phyloP scores from a whole-genome alignment of 1,140 invertebrate genomes.

The Papilio glaucus region DNA sequence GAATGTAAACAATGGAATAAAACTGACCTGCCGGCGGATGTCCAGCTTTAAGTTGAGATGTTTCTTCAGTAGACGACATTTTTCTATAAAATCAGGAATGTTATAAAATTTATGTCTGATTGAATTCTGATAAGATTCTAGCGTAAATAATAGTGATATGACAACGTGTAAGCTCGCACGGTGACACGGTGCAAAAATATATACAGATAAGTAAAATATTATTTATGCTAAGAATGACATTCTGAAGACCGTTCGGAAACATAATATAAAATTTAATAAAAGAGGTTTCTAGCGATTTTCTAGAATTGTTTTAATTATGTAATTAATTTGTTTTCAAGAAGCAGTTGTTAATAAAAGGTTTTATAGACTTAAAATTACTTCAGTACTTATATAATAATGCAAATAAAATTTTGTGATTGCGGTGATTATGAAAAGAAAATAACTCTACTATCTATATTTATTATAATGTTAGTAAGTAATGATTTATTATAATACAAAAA shows the following conservation, averaged over 20 bases:
- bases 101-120: constrained; percentile 40
- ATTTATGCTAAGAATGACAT: constrained; percentile 28
- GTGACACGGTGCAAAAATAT: constrained; percentile 50
- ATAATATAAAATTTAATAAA: background rate
- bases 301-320: background rate
- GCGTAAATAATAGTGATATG: constrained; percentile 59
- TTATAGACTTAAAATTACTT: no score
- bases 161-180: constrained; percentile 63
- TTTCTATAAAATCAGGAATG: constrained; percentile 43
- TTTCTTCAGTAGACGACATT: constrained; percentile 84
- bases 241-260: constrained; percentile 6
- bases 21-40: constrained; percentile 93
- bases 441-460: no score
- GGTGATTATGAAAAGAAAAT: no score
- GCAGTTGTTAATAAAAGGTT: no score
- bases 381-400: no score
- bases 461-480: no score
- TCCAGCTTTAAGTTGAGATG: constrained; percentile 89
- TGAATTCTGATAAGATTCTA: constrained; percentile 60
- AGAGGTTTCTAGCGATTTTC: no score
- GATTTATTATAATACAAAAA: no score
- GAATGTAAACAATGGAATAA: constrained; percentile 51
- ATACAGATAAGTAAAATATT: constrained; percentile 33
- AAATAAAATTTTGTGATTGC: no score
- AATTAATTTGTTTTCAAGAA: no score